Conservation (phyloP, 2,113 vertebrate genomes). For the Scomber japonicus region DNA sequence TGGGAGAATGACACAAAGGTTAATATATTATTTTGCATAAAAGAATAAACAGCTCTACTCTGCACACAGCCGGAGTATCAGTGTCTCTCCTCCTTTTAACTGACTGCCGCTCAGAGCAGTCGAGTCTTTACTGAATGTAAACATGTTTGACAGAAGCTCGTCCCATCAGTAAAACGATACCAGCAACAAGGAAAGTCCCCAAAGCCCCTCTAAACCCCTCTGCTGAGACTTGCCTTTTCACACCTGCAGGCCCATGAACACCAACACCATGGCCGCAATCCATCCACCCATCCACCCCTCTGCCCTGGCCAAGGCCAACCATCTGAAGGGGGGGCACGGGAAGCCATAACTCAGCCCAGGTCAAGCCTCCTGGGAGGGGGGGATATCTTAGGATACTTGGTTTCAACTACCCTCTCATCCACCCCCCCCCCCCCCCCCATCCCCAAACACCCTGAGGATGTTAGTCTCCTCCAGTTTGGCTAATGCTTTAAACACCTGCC, state of each 20-base stretch:
- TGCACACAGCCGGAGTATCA: neutral
- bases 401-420: too few relatives aligned
- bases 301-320: conserved; percentile 24
- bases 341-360: conserved; percentile 42
- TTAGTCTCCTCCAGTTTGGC: conserved; percentile 17
- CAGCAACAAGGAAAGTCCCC: conserved; percentile 30
- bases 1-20: too few relatives aligned
- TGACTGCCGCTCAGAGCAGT: conserved; percentile 13
- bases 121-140: conserved; percentile 45
- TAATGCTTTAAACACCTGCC: conserved; percentile 61
- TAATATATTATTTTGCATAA: neutral
- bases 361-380: conserved; percentile 32
- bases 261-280: conserved; percentile 4
- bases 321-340: conserved; percentile 9
- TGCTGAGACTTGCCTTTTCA: conserved; percentile 34
- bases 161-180: conserved; percentile 52
- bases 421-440: too few relatives aligned
- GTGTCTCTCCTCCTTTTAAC: neutral
- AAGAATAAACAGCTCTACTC: neutral
- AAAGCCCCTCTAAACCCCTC: conserved; percentile 34
- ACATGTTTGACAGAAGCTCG: conserved; percentile 62
- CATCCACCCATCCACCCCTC: conserved; percentile 34
- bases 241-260: conserved; percentile 50
- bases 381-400: conserved; percentile 11
- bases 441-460: neutral